Evolutionary conservation across 2,888 invertebrate genomes (phyloP).

Genomic region (Sarcophaga carnaria): DNA sequence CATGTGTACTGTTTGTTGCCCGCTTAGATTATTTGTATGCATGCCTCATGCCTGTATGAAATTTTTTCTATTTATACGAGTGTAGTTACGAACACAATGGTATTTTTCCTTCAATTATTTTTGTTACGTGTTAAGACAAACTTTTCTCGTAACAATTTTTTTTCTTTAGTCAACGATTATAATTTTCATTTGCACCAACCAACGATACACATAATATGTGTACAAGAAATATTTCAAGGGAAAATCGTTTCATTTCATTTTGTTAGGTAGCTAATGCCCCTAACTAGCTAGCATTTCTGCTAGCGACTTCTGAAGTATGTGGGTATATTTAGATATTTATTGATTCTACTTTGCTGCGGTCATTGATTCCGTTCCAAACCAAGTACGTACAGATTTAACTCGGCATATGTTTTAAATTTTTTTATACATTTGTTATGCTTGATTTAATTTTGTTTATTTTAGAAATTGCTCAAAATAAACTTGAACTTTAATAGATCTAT

Average conservation of each 20-base stretch:
- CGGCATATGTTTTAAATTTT: neutral
- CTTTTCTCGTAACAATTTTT: constrained; percentile 51
- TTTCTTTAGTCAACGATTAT: constrained; percentile 41
- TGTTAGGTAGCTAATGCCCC: constrained; percentile 42
- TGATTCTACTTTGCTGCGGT: constrained; percentile 53
- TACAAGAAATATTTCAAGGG: constrained; percentile 20
- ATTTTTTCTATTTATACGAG: constrained; percentile 37
- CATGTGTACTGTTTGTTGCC: constrained; percentile 6
- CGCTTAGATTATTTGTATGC: constrained; percentile 32
- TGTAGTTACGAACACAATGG: constrained; percentile 3
- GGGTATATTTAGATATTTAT: constrained; percentile 37
- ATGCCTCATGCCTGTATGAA: constrained; percentile 46
- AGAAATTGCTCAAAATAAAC: constrained; percentile 31
- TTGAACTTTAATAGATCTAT: constrained; percentile 28
- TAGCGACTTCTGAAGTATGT: neutral
- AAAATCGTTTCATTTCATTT: constrained; percentile 55
- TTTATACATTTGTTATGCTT: constrained; percentile 18
- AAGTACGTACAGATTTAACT: neutral
- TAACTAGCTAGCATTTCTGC: neutral
- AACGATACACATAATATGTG: neutral
- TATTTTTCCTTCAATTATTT: constrained; percentile 2
- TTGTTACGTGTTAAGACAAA: constrained; percentile 31
- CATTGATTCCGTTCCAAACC: constrained; percentile 46
- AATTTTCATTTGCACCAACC: neutral
- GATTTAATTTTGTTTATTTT: constrained; percentile 11